These are phyloP conservation scores for Timema podura DNA, from an alignment of 2,888 invertebrate species.

Conservation along the genomic window DNA sequence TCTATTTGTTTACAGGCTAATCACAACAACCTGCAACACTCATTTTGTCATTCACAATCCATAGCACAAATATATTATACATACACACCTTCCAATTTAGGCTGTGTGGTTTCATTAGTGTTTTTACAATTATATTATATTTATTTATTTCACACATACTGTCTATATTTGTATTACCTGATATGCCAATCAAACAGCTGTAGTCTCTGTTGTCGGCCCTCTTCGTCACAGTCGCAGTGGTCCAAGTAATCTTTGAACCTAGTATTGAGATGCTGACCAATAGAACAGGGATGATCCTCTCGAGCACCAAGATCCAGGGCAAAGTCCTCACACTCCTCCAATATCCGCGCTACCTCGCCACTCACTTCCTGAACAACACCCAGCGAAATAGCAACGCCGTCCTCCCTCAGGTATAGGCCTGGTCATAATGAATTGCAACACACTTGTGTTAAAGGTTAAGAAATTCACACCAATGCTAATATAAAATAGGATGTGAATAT, in stretches of 20 bases:
- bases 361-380: slow-evolving; percentile 41
- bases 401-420: slow-evolving; percentile 40
- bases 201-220: slow-evolving; percentile 42
- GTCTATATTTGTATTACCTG: slow-evolving; percentile 37
- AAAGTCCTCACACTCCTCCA: slow-evolving; percentile 43
- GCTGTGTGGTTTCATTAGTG: no score
- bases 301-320: slow-evolving; percentile 24
- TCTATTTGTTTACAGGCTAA: no score
- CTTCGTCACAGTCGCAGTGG: slow-evolving; percentile 40
- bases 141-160: no score
- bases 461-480: not conserved
- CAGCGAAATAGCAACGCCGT: slow-evolving; percentile 41
- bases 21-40: no score
- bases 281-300: slow-evolving; percentile 36
- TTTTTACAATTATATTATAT: no score
- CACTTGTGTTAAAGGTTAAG: not conserved
- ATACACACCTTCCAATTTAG: no score
- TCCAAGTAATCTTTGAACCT: slow-evolving; percentile 48
- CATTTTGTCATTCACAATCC: no score
- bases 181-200: slow-evolving; percentile 59
- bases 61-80: no score
- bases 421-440: slow-evolving; percentile 18
- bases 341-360: slow-evolving; percentile 42
- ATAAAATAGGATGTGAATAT: not conserved
- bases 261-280: slow-evolving; percentile 43